Base-by-base conservation (phyloP, 2,888 invertebrate genomes). In the Leptarthrus brevirostris region DNA sequence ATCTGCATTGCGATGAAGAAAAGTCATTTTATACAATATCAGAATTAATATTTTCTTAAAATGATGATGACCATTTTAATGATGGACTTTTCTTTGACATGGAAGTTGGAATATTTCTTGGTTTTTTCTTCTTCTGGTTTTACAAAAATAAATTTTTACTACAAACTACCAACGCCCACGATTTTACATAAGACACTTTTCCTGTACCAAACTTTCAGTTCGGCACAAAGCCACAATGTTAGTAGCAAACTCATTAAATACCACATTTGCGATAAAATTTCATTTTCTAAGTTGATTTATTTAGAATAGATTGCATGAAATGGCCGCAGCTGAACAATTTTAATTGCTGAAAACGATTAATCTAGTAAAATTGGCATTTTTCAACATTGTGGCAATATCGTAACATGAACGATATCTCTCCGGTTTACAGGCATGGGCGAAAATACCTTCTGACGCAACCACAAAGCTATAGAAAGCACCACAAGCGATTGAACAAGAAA, bases 401-500 rank as follows among this genome's bases (percentile, higher is more conserved):
- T 12, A n/a, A 14, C 54, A 26, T 20, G 20, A 8, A n/a, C 16
- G 5, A 53, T 54, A 54, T 54, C 54, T 54, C 24, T 22, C 14
- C 26, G 14, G n/a, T 54, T 14, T n/a, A n/a, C n/a, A 22, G 22
- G 26, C 54, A 24, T 14, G 26, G 22, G 22, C 12, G 26, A 22
- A 54, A 54, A 24, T n/a, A 12, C 26, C 22, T 22, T 24, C 54
- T 54, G 54, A 54, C 54, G 24, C 24, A 54, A 53, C 24, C 54
- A 54, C 22, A 54, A 22, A 54, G 53, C n/a, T 54, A n/a, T 24
- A 58, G 58, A 74, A 69, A 26, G 30, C 53, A 47, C 30, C 52
- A 64, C 58, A 52, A 72, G 71, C 52, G 71, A 74, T 74, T 30
- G 74, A 70, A 44, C 74, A 74, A 53, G 5, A 74, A 74, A 74